phyloP scores from a whole-genome alignment of 2,113 vertebrate genomes.

The Vanacampus margaritifer region DNA sequence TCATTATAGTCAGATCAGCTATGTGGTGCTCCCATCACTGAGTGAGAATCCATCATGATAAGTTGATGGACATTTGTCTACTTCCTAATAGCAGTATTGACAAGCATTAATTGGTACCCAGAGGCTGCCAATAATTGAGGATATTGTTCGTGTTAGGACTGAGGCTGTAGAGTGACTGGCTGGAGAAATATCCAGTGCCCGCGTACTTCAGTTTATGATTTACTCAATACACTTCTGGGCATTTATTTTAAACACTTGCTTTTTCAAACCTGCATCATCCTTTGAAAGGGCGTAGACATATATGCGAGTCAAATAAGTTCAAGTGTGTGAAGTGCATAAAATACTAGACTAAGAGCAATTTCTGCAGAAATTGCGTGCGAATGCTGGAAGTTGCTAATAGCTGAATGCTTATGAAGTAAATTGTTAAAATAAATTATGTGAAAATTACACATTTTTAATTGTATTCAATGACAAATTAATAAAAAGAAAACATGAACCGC shows the following conservation, averaged over 20 bases:
- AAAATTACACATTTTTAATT: too few species aligned
- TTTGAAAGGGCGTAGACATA: not conserved
- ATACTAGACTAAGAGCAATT: too few species aligned
- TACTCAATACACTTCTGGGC: not conserved
- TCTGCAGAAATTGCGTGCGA: too few species aligned
- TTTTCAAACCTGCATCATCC: not conserved
- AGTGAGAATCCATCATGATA: constrained; percentile 38
- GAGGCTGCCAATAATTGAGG: constrained; percentile 33
- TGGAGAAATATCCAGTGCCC: not conserved
- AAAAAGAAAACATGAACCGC: too few species aligned
- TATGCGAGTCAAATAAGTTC: not conserved
- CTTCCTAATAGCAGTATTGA: constrained; percentile 31
- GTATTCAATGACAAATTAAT: too few species aligned
- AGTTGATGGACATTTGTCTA: constrained; percentile 13
- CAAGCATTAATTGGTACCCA: constrained; percentile 37
- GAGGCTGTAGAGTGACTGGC: not conserved
- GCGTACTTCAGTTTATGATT: not conserved
- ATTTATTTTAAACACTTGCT: not conserved
- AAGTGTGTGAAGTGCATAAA: not conserved
- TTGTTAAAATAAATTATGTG: too few species aligned
- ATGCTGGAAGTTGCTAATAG: too few species aligned
- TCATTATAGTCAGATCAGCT: not conserved
- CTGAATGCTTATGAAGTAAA: too few species aligned
- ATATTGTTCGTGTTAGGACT: not conserved
- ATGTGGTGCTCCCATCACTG: constrained; percentile 13